These are phyloP conservation scores for Pollenia labialis DNA, from an alignment of 2,888 invertebrate genomes.

Conservation along the genomic window DNA sequence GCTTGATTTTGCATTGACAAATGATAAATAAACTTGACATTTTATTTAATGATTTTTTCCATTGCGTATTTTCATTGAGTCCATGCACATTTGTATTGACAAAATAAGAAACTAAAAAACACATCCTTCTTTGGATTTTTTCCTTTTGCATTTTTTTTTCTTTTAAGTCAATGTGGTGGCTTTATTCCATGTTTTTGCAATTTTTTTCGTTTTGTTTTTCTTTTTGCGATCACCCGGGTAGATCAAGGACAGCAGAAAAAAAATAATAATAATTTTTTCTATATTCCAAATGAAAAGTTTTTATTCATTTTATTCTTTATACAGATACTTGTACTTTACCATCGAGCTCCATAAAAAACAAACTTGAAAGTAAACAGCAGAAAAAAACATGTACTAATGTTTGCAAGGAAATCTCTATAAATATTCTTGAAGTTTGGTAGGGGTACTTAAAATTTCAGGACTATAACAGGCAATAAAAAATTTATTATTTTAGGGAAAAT, in stretches of 20 bases:
- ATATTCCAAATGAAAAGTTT: conserved; percentile 27
- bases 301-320: background rate
- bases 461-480: no score
- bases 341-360: conserved; percentile 1
- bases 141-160: background rate
- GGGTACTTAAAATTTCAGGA: no score
- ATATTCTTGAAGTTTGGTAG: no score
- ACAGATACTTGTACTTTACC: background rate
- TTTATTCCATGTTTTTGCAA: conserved; percentile 27
- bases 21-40: conserved; percentile 76
- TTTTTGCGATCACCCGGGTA: conserved; percentile 45
- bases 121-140: conserved; percentile 55
- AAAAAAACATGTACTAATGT: background rate
- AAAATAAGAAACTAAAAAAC: conserved; percentile 11
- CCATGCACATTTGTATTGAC: background rate
- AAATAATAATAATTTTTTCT: conserved; percentile 48
- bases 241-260: conserved; percentile 71
- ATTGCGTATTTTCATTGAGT: conserved; percentile 33
- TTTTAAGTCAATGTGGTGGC: background rate
- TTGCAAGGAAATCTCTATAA: background rate
- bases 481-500: no score
- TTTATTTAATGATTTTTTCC: conserved; percentile 70
- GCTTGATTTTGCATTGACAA: conserved; percentile 73
- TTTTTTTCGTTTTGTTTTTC: background rate
- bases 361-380: background rate